Evolutionary conservation across 2,113 vertebrate genomes (phyloP).

Genomic region (Calidris pugnax): DNA sequence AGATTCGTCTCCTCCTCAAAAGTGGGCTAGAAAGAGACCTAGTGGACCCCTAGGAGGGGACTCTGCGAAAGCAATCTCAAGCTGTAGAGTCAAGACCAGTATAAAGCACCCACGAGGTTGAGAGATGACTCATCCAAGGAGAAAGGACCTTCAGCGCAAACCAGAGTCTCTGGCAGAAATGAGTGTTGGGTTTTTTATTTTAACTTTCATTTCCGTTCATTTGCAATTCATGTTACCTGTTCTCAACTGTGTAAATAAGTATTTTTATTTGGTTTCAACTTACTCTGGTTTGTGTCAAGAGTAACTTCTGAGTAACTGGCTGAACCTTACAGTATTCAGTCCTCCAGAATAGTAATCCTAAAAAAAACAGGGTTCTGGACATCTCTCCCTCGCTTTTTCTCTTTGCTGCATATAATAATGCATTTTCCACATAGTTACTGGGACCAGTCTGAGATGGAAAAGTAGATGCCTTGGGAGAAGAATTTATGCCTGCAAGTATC

Average conservation of each 20-base stretch:
- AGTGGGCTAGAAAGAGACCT: neutral
- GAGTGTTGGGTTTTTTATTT: neutral
- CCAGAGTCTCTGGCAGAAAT: neutral
- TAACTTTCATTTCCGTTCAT: neutral
- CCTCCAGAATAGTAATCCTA: neutral
- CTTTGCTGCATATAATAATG: neutral
- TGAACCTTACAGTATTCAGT: neutral
- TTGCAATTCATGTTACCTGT: neutral
- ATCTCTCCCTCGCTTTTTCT: neutral
- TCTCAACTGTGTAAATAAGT: neutral
- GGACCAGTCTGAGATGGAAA: neutral
- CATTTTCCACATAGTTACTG: neutral
- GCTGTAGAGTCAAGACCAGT: neutral
- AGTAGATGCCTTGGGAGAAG: neutral
- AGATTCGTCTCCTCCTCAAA: neutral
- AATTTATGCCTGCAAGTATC: slow-evolving; percentile 17
- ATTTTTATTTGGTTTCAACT: neutral
- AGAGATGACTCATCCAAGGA: neutral
- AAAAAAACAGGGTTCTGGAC: neutral
- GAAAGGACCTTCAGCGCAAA: neutral
- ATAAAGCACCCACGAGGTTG: neutral
- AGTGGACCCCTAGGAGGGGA: neutral
- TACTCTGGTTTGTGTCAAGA: neutral
- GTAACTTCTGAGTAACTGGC: neutral
- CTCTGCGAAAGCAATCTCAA: neutral